Conservation (phyloP, 2,797 vertebrate species). For the Taenioides sp. region DNA sequence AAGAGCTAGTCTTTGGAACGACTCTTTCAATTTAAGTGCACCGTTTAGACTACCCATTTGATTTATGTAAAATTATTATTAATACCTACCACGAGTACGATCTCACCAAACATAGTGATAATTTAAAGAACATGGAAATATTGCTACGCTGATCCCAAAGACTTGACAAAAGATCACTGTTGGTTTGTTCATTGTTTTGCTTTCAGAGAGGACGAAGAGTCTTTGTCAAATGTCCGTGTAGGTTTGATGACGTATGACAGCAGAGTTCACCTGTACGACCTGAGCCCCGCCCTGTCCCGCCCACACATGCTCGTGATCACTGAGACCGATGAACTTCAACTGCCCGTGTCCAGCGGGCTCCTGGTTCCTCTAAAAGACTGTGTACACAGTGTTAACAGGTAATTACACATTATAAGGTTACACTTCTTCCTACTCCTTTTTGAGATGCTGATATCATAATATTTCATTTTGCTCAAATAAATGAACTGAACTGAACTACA, state of each 20-base stretch:
- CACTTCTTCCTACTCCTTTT: too few species aligned
- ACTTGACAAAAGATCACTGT: background rate
- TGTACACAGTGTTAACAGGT: slow-evolving; percentile 71
- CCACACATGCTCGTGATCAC: slow-evolving; percentile 83
- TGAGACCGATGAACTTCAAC: slow-evolving; percentile 75
- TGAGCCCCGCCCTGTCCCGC: slow-evolving; percentile 73
- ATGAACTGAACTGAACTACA: background rate
- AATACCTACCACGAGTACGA: too few species aligned
- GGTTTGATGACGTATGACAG: slow-evolving; percentile 82
- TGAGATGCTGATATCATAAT: too few species aligned
- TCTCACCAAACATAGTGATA: too few species aligned
- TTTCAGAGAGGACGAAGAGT: slow-evolving; percentile 50
- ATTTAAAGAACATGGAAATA: too few species aligned
- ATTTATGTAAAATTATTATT: too few species aligned
- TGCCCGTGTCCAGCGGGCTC: slow-evolving; percentile 79
- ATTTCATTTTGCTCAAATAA: too few species aligned
- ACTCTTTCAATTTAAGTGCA: background rate
- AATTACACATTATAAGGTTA: background rate
- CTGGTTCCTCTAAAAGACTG: slow-evolving; percentile 75
- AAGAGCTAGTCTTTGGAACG: background rate
- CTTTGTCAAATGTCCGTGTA: slow-evolving; percentile 60
- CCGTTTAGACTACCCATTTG: too few species aligned
- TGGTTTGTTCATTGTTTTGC: background rate
- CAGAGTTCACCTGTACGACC: slow-evolving; percentile 79
- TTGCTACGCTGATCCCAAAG: background rate